A percentile compares a stretch with the other conserved stretches of the same genome.
Evolutionary conservation across 2,797 vertebrate species (phyloP).

Genomic region (Neosilurus hyrtlii): DNA sequence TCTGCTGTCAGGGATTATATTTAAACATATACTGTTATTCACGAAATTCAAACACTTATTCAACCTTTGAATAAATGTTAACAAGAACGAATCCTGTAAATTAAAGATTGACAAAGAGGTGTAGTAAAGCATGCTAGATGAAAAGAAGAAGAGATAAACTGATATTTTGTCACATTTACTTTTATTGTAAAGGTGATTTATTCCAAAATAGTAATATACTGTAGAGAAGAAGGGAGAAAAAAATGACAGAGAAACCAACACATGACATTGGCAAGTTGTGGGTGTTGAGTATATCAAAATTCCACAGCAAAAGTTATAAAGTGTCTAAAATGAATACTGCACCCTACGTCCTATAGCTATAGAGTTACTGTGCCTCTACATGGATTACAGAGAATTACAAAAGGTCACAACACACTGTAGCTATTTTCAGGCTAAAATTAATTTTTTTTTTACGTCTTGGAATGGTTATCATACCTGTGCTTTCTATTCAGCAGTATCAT

Average conservation of each 20-base stretch:
- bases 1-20: too few species aligned
- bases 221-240: conserved; percentile 63
- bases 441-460: conserved; percentile 55
- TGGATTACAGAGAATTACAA: conserved; percentile 58
- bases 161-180: conserved; percentile 64
- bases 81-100: neutral
- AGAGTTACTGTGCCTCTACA: conserved; percentile 61
- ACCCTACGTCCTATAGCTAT: conserved; percentile 25
- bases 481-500: conserved; percentile 59
- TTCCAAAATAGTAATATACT: conserved; percentile 87
- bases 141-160: neutral
- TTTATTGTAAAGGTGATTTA: conserved; percentile 91
- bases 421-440: conserved; percentile 56
- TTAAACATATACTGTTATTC: too few species aligned
- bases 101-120: neutral
- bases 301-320: conserved; percentile 68
- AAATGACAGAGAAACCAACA: conserved; percentile 70
- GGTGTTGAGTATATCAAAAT: conserved; percentile 70
- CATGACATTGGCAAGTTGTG: conserved; percentile 80
- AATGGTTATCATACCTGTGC: conserved; percentile 60
- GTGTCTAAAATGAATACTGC: conserved; percentile 57
- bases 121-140: neutral
- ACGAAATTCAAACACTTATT: neutral
- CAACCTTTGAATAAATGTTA: neutral
- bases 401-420: conserved; percentile 45